phyloP scores from a whole-genome alignment of 30 jellyfish, hydroid and myxozoan species.

The Turritopsis dohrnii region DNA sequence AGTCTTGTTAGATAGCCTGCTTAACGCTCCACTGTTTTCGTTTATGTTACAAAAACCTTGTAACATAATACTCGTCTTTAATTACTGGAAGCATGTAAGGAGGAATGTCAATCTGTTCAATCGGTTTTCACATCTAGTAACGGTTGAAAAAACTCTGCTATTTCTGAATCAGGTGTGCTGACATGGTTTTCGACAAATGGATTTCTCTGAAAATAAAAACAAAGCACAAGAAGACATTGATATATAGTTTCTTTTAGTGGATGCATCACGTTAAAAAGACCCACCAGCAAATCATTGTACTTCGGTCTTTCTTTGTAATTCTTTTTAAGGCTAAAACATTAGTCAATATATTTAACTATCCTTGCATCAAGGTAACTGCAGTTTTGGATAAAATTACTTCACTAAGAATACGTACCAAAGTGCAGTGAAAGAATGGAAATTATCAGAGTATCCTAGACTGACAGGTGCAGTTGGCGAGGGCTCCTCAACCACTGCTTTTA shows the following conservation, averaged over 20 bases:
- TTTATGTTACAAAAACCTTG: background rate
- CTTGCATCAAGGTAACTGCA: too few species aligned
- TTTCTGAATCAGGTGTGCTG: conserved; percentile 9
- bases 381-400: too few species aligned
- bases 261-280: conserved; percentile 40
- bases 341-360: too few species aligned
- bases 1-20: too few species aligned
- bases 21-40: background rate
- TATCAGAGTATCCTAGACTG: conserved; percentile 43
- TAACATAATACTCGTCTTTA: background rate
- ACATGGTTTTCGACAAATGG: conserved; percentile 4
- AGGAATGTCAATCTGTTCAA: background rate
- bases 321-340: conserved; percentile 62
- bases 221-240: background rate
- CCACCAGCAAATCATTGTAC: conserved; percentile 69
- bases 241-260: too few species aligned
- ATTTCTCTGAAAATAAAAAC: background rate
- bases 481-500: conserved; percentile 87
- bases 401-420: conserved; percentile 67
- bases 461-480: conserved; percentile 68
- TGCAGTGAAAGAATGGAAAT: conserved; percentile 43
- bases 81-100: background rate
- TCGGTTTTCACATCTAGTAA: background rate
- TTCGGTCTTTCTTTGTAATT: conserved; percentile 72
- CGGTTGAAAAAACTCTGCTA: conserved; percentile 4